Conservation (phyloP, 2,113 vertebrate genomes). For the Sterrhoptilus dennistouni region DNA sequence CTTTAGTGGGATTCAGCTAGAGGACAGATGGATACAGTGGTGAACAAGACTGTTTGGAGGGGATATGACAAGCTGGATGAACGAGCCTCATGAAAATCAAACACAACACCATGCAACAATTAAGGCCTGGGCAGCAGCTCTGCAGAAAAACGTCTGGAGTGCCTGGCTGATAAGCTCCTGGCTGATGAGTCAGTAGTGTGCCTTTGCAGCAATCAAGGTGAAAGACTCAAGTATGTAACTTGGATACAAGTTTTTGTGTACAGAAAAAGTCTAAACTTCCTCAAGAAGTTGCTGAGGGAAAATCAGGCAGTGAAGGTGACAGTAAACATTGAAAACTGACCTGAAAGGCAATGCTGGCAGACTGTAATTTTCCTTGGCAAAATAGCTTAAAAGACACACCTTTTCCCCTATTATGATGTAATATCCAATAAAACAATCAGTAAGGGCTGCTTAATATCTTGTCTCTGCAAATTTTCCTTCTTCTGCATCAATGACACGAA, state of each 20-base stretch:
- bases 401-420: background rate
- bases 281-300: background rate
- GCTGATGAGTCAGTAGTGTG: background rate
- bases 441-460: background rate
- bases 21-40: background rate
- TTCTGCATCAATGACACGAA: background rate
- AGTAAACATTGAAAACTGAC: background rate
- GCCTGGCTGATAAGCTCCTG: background rate
- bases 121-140: background rate
- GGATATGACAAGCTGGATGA: background rate
- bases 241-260: background rate
- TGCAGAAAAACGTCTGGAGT: background rate
- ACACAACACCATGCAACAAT: background rate
- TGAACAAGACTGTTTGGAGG: background rate
- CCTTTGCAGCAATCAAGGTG: background rate
- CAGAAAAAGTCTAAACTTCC: background rate
- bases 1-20: background rate
- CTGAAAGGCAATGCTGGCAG: background rate
- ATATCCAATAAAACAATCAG: background rate
- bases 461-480: background rate
- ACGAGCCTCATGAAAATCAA: background rate
- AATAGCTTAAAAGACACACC: background rate
- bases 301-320: background rate
- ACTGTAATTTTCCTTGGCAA: background rate
- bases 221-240: background rate